Evolutionary conservation across 2,888 invertebrate genomes (phyloP).

Genomic region (Yponomeuta malinellus): DNA sequence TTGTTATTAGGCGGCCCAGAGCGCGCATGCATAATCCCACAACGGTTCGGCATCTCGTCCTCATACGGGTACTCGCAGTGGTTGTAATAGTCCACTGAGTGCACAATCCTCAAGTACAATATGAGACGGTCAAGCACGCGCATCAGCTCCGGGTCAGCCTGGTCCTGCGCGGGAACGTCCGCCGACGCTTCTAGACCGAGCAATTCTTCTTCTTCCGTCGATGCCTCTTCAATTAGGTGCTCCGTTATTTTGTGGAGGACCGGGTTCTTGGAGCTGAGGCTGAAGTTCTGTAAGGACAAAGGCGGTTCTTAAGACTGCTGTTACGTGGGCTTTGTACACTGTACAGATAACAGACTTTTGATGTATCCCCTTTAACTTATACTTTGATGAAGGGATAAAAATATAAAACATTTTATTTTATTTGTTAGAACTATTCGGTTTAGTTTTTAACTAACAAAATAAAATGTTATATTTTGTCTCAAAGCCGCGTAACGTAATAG

Average conservation of each 20-base stretch:
- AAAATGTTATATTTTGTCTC: no score
- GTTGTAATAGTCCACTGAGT: constrained; percentile 99
- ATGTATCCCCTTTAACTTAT: no score
- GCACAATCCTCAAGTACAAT: constrained; percentile 95
- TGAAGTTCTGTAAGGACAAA: constrained; percentile 54
- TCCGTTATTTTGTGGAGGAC: constrained; percentile 97
- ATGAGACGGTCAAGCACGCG: constrained; percentile 88
- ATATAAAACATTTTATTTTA: no score
- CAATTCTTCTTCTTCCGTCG: constrained; percentile 97
- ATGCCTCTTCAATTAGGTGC: constrained; percentile 97
- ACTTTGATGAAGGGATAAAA: no score
- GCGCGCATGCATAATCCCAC: constrained; percentile 98
- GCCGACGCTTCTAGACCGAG: constrained; percentile 78
- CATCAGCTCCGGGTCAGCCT: constrained; percentile 62
- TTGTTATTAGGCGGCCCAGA: constrained; percentile 91
- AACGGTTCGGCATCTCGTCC: constrained; percentile 99
- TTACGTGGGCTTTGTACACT: neutral
- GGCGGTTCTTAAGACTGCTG: neutral
- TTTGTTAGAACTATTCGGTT: no score
- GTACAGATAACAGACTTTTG: no score
- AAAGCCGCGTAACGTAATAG: no score
- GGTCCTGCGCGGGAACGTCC: constrained; percentile 43
- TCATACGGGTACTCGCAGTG: constrained; percentile 99
- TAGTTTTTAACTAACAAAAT: no score
- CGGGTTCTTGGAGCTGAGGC: constrained; percentile 91